A percentile compares a stretch with the other conserved stretches of the same genome.
Evolutionary conservation across 92 coral and sea anemone species (phyloP).

Genomic region (Parazoanthus swiftii): DNA sequence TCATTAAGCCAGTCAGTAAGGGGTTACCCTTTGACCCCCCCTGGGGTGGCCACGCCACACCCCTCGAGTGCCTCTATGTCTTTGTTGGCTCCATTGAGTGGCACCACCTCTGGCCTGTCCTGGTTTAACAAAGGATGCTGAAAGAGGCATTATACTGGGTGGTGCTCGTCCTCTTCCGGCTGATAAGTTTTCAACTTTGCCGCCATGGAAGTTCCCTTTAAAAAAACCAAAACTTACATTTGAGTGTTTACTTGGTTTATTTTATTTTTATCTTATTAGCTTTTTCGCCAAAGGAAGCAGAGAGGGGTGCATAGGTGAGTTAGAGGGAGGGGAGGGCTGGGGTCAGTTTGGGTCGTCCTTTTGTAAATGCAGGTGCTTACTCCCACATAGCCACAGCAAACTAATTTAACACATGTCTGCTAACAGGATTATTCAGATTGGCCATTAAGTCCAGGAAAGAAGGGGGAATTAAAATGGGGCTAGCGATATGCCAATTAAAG

Average conservation of each 20-base stretch:
- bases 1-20: constrained; percentile 2
- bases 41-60: constrained; percentile 39
- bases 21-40: constrained; percentile 25
- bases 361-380: too few relatives aligned
- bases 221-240: not conserved
- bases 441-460: too few relatives aligned
- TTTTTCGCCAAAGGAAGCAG: too few relatives aligned
- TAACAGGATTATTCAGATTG: too few relatives aligned
- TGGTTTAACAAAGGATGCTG: constrained; percentile 21
- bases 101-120: not conserved
- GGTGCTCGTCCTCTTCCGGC: not conserved
- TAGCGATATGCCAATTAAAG: too few relatives aligned
- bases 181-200: not conserved
- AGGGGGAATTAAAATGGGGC: too few relatives aligned
- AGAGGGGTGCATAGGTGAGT: too few relatives aligned
- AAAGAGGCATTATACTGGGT: not conserved
- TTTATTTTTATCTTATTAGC: too few relatives aligned
- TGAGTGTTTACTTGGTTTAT: not conserved
- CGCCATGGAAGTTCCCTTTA: not conserved
- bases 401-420: too few relatives aligned
- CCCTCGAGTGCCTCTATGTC: not conserved
- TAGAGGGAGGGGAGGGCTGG: too few relatives aligned
- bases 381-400: too few relatives aligned
- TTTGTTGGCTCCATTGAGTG: not conserved
- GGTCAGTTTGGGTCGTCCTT: too few relatives aligned